Base-by-base conservation (phyloP, 53 echinoderm and acorn worm species). In the Crossaster papposus region DNA sequence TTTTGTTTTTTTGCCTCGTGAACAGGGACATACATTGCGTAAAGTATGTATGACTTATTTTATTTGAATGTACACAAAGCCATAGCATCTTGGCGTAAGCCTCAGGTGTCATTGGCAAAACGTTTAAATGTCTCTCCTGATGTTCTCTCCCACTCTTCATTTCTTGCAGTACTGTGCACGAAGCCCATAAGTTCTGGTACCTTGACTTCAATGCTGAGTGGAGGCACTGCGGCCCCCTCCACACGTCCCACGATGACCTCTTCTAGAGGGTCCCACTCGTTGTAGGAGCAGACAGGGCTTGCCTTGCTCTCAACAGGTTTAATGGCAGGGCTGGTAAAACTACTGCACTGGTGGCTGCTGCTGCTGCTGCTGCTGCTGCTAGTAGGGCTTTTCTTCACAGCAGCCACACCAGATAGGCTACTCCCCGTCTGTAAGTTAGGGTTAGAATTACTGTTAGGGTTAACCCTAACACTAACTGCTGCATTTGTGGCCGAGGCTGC, bases 261-360 rank as follows among this genome's bases (percentile, higher is more conserved):
- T 52, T 97, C 94, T 85, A 97, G 81, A 2, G 96, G 95, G 73
- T 97, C 97, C 97, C 97, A 97, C 71, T 97, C 97, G 35, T 97
- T 97, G 91, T 93, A 83, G 2, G 97, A 97, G 84, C 94, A 93
- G 2, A 97, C 97, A n/a, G 97, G 97, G 65, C 94, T 91, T 18
- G 50, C 34, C 34, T 81, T 64, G n/a, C 88, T 50, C 77, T 74
- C 79, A 14, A 26, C 51, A 9, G 51, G 64, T 26, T 90, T 53
- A 33, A 70, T 34, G 13, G 54, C 81, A 30, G 22, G 63, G 12
- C 58, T 50, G 22, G 77, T 52, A 22, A 54, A 83, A 4, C 72
- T 80, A 28, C 85, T 75, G 33, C 85, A 80, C 65, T 64, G 86
- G 26, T 86, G 79, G 26, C 13, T 68, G 30, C 73, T 86, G 29